Percentiles rank a stretch among this genome's conserved stretches.
phyloP scores from a whole-genome alignment of 2,113 vertebrate genomes.

The Scortum barcoo region DNA sequence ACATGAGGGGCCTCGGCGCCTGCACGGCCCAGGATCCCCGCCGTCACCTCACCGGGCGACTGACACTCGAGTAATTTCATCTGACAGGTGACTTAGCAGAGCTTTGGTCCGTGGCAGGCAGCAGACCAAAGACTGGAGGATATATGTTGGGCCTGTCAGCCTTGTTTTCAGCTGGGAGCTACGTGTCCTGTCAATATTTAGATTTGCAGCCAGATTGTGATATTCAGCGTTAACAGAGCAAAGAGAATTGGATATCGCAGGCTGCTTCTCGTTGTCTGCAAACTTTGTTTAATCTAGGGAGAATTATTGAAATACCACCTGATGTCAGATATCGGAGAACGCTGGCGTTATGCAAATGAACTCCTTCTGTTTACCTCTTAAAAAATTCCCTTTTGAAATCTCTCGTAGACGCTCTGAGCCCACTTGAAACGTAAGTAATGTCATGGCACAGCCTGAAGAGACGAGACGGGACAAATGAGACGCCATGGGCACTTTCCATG shows the following conservation, averaged over 20 bases:
- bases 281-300: constrained; percentile 6
- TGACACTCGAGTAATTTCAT: constrained; percentile 76
- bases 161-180: constrained; percentile 46
- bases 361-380: not conserved
- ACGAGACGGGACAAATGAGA: constrained; percentile 44
- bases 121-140: constrained; percentile 49
- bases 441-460: constrained; percentile 4
- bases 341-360: not conserved
- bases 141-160: constrained; percentile 45
- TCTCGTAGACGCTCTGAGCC: constrained; percentile 1
- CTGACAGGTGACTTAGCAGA: constrained; percentile 82
- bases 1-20: constrained; percentile 47
- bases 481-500: constrained; percentile 36
- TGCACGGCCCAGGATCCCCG: constrained; percentile 54
- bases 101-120: constrained; percentile 72
- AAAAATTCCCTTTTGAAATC: not conserved
- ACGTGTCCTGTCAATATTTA: constrained; percentile 51
- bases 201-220: constrained; percentile 39
- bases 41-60: constrained; percentile 52
- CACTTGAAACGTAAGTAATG: constrained; percentile 5
- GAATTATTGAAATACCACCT: constrained; percentile 5
- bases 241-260: constrained; percentile 5
- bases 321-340: not conserved
- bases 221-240: not conserved
- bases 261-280: not conserved